Evolutionary conservation across 1,140 invertebrate genomes (phyloP).

Genomic region (Metopolophium dirhodum): DNA sequence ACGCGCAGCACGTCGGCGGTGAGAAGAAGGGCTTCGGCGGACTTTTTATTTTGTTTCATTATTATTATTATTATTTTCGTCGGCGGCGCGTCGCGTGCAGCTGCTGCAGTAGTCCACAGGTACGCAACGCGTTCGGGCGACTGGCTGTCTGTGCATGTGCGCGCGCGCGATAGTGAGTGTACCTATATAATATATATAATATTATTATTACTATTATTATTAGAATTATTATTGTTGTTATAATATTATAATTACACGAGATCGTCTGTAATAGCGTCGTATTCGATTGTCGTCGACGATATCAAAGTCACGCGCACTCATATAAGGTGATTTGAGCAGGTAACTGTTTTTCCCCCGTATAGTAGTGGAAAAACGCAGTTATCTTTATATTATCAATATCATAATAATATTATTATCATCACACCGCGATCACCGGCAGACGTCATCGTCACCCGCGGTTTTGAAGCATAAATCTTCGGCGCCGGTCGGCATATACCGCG

Average conservation of each 20-base stretch:
- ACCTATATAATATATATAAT: background rate
- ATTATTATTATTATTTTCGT: background rate
- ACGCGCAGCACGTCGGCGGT: background rate
- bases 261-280: background rate
- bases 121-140: slow-evolving; percentile 24
- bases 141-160: background rate
- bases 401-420: no score
- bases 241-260: background rate
- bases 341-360: no score
- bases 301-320: background rate
- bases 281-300: background rate
- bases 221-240: background rate
- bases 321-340: background rate
- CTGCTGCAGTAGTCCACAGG: slow-evolving; percentile 27
- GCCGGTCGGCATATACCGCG: background rate
- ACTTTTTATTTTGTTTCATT: background rate
- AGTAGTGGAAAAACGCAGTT: no score
- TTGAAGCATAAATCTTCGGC: no score
- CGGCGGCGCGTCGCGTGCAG: background rate
- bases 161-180: background rate
- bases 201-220: background rate
- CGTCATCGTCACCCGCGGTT: no score
- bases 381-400: no score
- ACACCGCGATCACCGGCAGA: no score
- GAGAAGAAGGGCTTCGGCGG: background rate